Percentiles rank a stretch among this genome's conserved stretches.
Evolutionary conservation across 2,888 invertebrate genomes (phyloP).

Genomic region (Apodemia mormo): DNA sequence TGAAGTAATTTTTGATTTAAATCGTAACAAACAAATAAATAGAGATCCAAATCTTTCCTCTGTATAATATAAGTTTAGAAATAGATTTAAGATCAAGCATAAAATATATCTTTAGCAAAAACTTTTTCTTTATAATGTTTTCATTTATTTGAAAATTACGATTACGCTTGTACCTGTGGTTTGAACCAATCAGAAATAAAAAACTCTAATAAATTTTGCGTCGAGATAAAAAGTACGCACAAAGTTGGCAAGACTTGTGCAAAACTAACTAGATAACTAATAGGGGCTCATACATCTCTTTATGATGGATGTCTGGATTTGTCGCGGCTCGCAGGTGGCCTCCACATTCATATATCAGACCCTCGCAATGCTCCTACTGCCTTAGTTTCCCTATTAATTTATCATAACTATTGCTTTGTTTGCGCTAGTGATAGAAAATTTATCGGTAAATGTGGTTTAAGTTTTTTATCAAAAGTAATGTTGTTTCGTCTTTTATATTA

Average conservation of each 20-base stretch:
- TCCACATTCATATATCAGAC: constrained; percentile 45
- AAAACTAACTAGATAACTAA: constrained; percentile 15
- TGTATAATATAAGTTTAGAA: too few relatives aligned
- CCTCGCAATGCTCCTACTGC: constrained; percentile 39
- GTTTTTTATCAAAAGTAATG: background rate
- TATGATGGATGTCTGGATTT: constrained; percentile 53
- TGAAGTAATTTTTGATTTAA: too few relatives aligned
- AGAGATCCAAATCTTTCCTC: too few relatives aligned
- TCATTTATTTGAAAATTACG: too few relatives aligned
- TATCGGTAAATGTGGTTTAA: background rate
- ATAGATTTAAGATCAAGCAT: too few relatives aligned
- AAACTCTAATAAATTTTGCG: constrained; percentile 14
- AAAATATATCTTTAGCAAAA: too few relatives aligned
- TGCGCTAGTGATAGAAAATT: background rate
- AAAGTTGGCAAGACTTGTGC: constrained; percentile 24
- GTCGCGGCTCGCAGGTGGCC: constrained; percentile 48
- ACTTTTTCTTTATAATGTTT: too few relatives aligned
- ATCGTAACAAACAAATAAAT: too few relatives aligned
- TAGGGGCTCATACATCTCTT: constrained; percentile 40
- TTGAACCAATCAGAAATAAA: too few relatives aligned
- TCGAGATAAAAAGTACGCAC: constrained; percentile 28
- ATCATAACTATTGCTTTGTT: constrained; percentile 38
- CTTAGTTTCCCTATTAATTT: constrained; percentile 47
- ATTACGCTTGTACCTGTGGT: too few relatives aligned
- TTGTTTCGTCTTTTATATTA: too few relatives aligned